Percentiles rank a stretch among this genome's conserved stretches.
Conservation (phyloP, 2,113 vertebrate genomes). For the Barnardius zonarius region DNA sequence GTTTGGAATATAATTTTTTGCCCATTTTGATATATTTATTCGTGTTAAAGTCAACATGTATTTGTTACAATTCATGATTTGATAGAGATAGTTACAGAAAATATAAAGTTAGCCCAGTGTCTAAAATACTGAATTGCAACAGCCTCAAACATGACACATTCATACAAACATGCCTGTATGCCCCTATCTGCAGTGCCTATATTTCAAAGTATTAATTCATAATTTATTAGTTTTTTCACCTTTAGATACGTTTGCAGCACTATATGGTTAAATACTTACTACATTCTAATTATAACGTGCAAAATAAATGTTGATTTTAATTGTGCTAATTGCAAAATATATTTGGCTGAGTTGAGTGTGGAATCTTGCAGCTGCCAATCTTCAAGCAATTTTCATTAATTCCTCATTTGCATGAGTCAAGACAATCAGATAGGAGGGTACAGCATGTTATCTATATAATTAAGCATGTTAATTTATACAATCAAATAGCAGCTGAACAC, state of each 20-base stretch:
- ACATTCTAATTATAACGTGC: not conserved
- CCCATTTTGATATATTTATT: not conserved
- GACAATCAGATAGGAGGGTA: not conserved
- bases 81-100: not conserved
- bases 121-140: not conserved
- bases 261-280: not conserved
- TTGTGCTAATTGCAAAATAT: not conserved
- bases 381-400: not conserved
- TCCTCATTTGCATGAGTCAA: not conserved
- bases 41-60: not conserved
- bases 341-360: not conserved
- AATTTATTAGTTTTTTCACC: not conserved
- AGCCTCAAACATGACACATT: not conserved
- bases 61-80: not conserved
- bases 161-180: not conserved
- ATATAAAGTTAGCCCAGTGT: not conserved
- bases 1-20: not conserved
- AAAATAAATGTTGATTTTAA: not conserved
- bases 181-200: not conserved
- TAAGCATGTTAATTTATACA: not conserved
- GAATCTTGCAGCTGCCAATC: not conserved
- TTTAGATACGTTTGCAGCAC: not conserved
- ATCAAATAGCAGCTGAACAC: not conserved
- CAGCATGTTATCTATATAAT: not conserved
- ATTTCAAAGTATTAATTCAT: not conserved